Conservation (phyloP, 2,797 vertebrate species). For the Alcedo atthis region DNA sequence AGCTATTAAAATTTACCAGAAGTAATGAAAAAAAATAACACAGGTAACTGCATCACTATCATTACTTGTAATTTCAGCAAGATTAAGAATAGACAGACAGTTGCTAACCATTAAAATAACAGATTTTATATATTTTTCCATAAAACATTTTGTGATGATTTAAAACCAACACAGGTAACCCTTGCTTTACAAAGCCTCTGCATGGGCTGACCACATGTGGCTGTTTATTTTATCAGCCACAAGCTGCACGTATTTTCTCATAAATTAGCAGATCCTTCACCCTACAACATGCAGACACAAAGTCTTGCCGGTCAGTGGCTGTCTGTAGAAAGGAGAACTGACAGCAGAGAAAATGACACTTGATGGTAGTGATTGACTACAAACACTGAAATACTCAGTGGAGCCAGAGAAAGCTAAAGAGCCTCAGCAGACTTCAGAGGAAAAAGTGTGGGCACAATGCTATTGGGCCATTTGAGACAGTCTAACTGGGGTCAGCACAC, state of each 20-base stretch:
- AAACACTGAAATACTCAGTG: neutral
- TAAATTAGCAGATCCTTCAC: neutral
- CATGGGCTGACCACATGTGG: neutral
- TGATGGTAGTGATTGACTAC: neutral
- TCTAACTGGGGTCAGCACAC: neutral
- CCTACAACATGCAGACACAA: neutral
- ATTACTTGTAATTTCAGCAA: neutral
- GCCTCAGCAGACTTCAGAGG: neutral
- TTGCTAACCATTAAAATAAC: neutral
- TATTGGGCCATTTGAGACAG: fast-evolving
- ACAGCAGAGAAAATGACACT: neutral
- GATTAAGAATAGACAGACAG: neutral
- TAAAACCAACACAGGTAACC: neutral
- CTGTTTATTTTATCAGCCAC: neutral
- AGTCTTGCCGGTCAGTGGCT: neutral
- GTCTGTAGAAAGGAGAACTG: neutral
- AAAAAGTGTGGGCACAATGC: neutral
- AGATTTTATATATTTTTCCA: neutral
- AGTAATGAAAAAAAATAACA: neutral
- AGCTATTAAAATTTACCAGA: neutral
- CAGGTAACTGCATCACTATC: neutral
- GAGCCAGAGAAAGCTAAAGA: fast-evolving
- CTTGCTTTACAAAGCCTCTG: neutral
- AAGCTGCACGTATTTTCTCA: neutral
- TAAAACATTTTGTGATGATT: neutral